Evolutionary conservation across 2,888 invertebrate genomes (phyloP), one percentile per base, ranked within the genome.

Genomic region (Leucophenga maculata): DNA sequence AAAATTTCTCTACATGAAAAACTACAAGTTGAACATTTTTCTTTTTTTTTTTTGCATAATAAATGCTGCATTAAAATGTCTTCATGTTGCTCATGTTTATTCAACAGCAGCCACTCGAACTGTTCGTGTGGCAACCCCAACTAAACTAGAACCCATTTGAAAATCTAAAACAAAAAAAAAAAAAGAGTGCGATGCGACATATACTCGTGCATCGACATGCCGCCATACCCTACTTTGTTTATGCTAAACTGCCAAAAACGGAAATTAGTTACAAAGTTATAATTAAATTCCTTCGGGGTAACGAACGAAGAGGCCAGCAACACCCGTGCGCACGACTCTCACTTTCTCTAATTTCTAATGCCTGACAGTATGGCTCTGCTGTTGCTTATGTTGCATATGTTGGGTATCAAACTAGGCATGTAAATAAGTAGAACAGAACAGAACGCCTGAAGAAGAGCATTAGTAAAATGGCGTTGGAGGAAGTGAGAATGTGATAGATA

Each of bases 181-280:
- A 26, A 6, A 57, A 57, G 26, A 57, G 57, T 8, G 31, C 18
- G 8, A 22, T 55, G 9, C 26, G 20, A 22, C 13, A 55, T 14
- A 22, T 4, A 26, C 14, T 14, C 22, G 14, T 31, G 26, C 11
- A 57, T n/a, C 11, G 14, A 57, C 14, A 31, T n/a, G n/a, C 6
- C 14, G 11, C 22, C 57, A 22, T n/a, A 26, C 31, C 8, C 14
- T 18, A n/a, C 31, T 11, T 26, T 26, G 31, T 26, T 26, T 74
- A 73, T 74, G 72, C 75, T 74, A 70, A 77, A 76, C 76, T 78
- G 73, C 75, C 70, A 78, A 77, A 78, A 79, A 78, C 81, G 80
- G 79, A 83, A 80, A 83, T 83, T 83, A 80, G 80, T 83, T 83
- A 74, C 79, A 80, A 80, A 80, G 78, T 80, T 81, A 82, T 80